phyloP scores from a whole-genome alignment of 2,888 invertebrate species.

The Hirtodrosophila cameraria region DNA sequence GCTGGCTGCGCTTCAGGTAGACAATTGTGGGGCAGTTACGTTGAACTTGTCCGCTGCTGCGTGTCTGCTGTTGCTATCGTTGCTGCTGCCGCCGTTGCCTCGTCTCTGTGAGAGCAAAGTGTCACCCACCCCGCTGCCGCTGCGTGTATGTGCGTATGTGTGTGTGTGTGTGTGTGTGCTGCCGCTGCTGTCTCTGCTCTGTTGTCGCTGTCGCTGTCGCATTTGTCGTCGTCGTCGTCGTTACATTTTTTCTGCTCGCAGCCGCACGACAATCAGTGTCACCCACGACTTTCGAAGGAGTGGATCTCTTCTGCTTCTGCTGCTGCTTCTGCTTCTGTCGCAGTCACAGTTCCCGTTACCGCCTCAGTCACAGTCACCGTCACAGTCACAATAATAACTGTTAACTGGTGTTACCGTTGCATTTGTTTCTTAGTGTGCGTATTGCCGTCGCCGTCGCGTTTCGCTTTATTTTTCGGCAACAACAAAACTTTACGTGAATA shows the following conservation, averaged over 20 bases:
- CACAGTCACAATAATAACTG: conserved; percentile 30
- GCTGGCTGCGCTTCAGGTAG: conserved; percentile 62
- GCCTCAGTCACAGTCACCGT: conserved; percentile 27
- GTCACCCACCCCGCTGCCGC: conserved; percentile 65
- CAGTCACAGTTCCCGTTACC: conserved; percentile 40
- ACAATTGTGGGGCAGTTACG: conserved; percentile 82
- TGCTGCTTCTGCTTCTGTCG: conserved; percentile 37
- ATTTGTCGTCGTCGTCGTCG: conserved; percentile 49
- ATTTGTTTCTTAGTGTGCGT: too few species aligned
- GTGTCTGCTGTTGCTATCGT: conserved; percentile 59
- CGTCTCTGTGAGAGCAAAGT: conserved; percentile 51
- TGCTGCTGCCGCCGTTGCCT: conserved; percentile 17
- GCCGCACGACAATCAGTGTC: conserved; percentile 81
- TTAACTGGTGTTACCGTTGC: conserved; percentile 17
- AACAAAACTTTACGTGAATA: not conserved
- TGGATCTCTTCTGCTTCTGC: conserved; percentile 67
- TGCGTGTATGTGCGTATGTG: conserved; percentile 18
- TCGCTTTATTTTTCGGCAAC: conserved; percentile 9
- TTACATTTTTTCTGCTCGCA: conserved; percentile 65
- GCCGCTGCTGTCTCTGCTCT: conserved; percentile 43
- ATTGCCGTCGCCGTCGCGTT: conserved; percentile 13
- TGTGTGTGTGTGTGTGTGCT: conserved; percentile 21
- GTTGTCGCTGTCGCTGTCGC: conserved; percentile 46
- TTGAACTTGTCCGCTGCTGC: conserved; percentile 83
- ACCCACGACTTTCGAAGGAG: conserved; percentile 82